phyloP scores from a whole-genome alignment of 2,888 invertebrate species.

The Sclerodermus sp. region DNA sequence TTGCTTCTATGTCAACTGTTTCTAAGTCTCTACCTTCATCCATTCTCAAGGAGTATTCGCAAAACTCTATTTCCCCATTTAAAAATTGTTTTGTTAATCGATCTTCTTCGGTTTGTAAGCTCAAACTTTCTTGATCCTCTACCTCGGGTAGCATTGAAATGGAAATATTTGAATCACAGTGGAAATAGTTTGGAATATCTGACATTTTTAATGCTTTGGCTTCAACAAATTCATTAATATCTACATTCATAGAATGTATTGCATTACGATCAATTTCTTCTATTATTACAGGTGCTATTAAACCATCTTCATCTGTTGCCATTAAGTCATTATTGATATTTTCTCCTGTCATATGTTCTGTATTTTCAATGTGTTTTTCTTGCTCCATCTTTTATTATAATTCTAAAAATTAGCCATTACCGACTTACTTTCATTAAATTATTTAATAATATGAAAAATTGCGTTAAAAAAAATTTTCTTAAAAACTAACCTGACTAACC shows the following conservation, averaged over 20 bases:
- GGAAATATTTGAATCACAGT: background rate
- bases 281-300: conserved; percentile 42
- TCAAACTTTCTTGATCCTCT: conserved; percentile 34
- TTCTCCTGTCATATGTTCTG: too few species aligned
- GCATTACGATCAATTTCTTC: conserved; percentile 48
- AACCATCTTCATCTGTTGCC: background rate
- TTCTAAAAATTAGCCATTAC: too few species aligned
- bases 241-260: conserved; percentile 35
- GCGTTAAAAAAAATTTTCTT: too few species aligned
- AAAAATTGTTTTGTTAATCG: conserved; percentile 69
- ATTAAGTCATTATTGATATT: too few species aligned
- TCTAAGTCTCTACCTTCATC: conserved; percentile 61
- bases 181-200: conserved; percentile 29
- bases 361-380: background rate
- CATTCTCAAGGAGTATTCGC: conserved; percentile 65
- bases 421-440: too few species aligned
- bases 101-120: conserved; percentile 43
- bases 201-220: conserved; percentile 45
- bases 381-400: background rate
- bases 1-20: conserved; percentile 44
- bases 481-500: too few species aligned
- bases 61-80: conserved; percentile 72
- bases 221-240: conserved; percentile 51
- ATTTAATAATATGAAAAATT: too few species aligned
- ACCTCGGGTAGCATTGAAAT: conserved; percentile 22